Evolutionary conservation across 1,140 invertebrate genomes (phyloP).

Genomic region (Drosophila orena): DNA sequence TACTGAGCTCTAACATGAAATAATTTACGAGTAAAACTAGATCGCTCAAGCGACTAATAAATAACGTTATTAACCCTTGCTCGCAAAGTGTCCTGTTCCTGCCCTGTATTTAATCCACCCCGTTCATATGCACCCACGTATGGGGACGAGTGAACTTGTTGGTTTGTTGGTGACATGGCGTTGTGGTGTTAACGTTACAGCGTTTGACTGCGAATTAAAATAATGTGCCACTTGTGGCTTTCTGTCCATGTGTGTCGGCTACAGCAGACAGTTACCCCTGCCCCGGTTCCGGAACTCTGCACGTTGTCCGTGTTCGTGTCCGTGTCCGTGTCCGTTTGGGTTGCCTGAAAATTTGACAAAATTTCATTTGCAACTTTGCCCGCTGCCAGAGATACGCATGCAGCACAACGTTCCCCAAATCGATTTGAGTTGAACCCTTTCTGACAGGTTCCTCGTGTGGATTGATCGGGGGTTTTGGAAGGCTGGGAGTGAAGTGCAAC

Average conservation of each 20-base stretch:
- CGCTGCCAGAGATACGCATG: background rate
- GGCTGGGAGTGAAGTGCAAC: conserved; percentile 14
- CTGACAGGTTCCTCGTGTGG: conserved; percentile 20
- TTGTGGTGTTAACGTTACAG: conserved; percentile 72
- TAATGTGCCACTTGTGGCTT: conserved; percentile 84
- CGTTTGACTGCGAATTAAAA: conserved; percentile 83
- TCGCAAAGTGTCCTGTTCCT: conserved; percentile 1
- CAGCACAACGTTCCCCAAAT: conserved; percentile 63
- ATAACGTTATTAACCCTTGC: conserved; percentile 1
- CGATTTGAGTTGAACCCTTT: conserved; percentile 81
- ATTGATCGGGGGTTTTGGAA: conserved; percentile 31
- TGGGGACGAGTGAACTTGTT: conserved; percentile 37
- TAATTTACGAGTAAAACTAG: background rate
- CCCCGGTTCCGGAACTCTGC: background rate
- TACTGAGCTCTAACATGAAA: too few species aligned
- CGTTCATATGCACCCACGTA: conserved; percentile 8
- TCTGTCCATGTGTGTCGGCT: conserved; percentile 34
- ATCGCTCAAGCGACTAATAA: background rate
- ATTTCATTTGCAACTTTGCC: conserved; percentile 62
- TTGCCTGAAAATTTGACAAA: conserved; percentile 58
- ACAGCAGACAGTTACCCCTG: conserved; percentile 5
- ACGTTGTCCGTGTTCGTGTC: background rate
- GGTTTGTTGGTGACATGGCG: conserved; percentile 57
- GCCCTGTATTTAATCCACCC: conserved; percentile 17
- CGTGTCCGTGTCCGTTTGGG: conserved; percentile 1